Evolutionary conservation across 2,888 invertebrate genomes (phyloP).

Genomic region (Metopia argyrocephala): DNA sequence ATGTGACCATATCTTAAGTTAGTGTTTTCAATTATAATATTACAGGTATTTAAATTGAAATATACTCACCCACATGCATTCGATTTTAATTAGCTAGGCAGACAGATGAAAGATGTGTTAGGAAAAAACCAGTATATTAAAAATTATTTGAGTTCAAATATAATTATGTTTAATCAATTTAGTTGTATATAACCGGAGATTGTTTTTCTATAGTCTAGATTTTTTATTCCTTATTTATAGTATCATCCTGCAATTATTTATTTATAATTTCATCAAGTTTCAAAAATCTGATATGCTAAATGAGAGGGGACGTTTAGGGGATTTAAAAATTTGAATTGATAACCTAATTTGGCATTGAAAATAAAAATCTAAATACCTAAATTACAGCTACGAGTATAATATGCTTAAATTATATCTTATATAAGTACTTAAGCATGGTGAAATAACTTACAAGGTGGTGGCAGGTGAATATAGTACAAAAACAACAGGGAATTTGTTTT

Average conservation of each 20-base stretch:
- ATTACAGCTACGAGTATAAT: no score
- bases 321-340: no score
- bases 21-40: constrained; percentile 49
- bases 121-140: not conserved
- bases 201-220: not conserved
- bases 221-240: not conserved
- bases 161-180: not conserved
- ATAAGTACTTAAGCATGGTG: no score
- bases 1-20: constrained; percentile 40
- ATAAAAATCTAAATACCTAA: no score
- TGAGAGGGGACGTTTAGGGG: no score
- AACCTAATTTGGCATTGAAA: no score
- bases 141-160: not conserved
- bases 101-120: not conserved
- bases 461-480: no score
- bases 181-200: not conserved
- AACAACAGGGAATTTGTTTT: no score
- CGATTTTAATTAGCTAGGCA: not conserved
- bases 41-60: constrained; percentile 43
- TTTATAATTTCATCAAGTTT: not conserved
- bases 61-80: constrained; percentile 1
- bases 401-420: no score
- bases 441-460: no score
- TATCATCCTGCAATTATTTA: not conserved
- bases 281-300: no score